Base-by-base conservation (phyloP, 2,888 invertebrate species). In the Caenorhabditis sp. region DNA sequence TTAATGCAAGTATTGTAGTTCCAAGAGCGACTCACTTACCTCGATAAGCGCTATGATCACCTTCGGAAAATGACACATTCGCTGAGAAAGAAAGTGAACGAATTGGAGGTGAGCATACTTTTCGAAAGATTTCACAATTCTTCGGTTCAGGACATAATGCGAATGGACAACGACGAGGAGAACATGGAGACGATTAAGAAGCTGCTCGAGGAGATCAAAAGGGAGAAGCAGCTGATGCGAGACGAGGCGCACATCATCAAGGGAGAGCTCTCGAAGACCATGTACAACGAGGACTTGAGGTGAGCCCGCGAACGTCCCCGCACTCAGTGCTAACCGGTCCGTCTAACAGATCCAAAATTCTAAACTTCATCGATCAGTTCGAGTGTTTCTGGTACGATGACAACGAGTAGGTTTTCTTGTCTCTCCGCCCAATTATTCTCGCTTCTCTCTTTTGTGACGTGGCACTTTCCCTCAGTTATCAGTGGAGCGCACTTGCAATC, bases 281-380 rank as follows among this genome's bases (percentile, higher is more conserved):
- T 81, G 81, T 81, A 81, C 56, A 81, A 79, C 45, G 81, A 81
- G 37, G 81, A 81, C 52, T 52, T 81, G 50, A 77, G 78, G 81
- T 81, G 27, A 26, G 48, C 30, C n/a, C n/a, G n/a, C n/a, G n/a
- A n/a, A 1, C 11, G 11, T 41, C 26, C 3, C 35, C 50, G 37
- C 9, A 48, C 32, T n/a, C 35, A 55, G 37, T 55, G 24, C 43
- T 58, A 52, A 66, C 58, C 65, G 45, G 61, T 56, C 53, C 37
- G 30, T 65, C 45, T 53, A 56, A 66, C 66, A 81, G 81, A 48
- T 79, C 81, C 32, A 81, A 81, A 70, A 81, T 81, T 45, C 78
- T 81, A 50, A 81, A 81, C 79, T 81, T 81, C 68, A 79, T 81
- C 65, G 77, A 77, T 48, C 79, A 81, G 65, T 81, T 81, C 62